Evolutionary conservation across 2,113 vertebrate species (phyloP), one percentile per base, ranked within the genome.

Genomic region (Taxidea taxus): DNA sequence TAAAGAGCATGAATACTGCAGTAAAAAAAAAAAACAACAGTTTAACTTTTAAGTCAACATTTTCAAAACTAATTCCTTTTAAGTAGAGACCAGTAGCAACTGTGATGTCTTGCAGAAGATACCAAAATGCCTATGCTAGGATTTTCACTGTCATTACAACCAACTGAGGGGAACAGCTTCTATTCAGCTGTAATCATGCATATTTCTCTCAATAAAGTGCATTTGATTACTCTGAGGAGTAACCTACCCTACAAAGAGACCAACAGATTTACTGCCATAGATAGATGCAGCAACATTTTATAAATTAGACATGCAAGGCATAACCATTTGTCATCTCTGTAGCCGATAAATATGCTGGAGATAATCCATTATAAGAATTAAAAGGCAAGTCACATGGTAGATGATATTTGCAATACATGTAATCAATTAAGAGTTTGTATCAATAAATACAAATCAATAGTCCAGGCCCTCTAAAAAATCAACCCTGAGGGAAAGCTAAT

Each of bases 211-310:
- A 91, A 77, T 37, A 60, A 89, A 27, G 44, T 42, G 15, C 51
- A 88, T 81, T 87, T 54, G 93, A 68, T 88, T 90, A 90, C 44
- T 91, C 56, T 58, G 39, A 94, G 83, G 88, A 88, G 34, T 60
- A 91, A 49, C 51, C n/a, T 54, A 44, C 18, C 34, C 2, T 80
- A 56, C 31, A 87, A 60, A 87, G 12, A 87, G 70, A 15, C 31
- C 44, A 87, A 80, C 4, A 88, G 31, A 62, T 72, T 90, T 85
- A 88, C 68, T 85, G 56, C 66, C 27, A 78, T 18, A 72, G 44
- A 66, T 2, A 82, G 27, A 85, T 95, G 27, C 37, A 80, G 72
- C 4, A 78, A 21, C 14, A 91, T 27, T 87, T 89, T 47, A 70
- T 64, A 92, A 97, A 91, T 81, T 81, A 87, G 8, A 75, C 89